Conservation (phyloP, 2,888 invertebrate species). For the Cryptops parisi region DNA sequence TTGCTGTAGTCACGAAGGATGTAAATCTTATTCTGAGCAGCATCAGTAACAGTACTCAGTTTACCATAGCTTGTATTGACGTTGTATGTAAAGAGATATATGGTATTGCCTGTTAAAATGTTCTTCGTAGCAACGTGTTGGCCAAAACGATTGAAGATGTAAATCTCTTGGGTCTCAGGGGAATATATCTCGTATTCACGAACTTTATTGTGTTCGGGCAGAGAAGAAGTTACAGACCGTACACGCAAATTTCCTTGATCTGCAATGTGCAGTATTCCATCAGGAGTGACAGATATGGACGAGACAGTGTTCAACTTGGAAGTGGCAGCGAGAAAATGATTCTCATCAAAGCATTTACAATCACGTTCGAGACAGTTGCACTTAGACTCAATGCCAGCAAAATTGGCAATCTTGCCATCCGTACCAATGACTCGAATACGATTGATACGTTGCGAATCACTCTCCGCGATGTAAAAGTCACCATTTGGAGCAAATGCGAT, state of each 20-base stretch:
- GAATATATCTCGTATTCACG: slow-evolving; percentile 87
- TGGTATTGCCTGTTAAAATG: slow-evolving; percentile 84
- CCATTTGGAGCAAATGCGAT: slow-evolving; percentile 84
- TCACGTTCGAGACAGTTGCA: slow-evolving; percentile 43
- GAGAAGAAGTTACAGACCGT: slow-evolving; percentile 40
- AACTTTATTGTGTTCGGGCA: slow-evolving; percentile 63
- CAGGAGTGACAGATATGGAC: slow-evolving; percentile 83
- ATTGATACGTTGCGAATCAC: slow-evolving; percentile 54
- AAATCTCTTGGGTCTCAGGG: slow-evolving; percentile 83
- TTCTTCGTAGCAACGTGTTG: slow-evolving; percentile 88
- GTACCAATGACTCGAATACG: slow-evolving; percentile 81
- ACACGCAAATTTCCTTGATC: slow-evolving; percentile 51
- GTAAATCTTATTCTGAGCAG: slow-evolving; percentile 49
- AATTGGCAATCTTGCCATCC: slow-evolving; percentile 79
- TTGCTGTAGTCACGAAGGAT: slow-evolving; percentile 35
- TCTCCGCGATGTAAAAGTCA: slow-evolving; percentile 82
- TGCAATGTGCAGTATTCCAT: slow-evolving; percentile 88
- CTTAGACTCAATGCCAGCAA: slow-evolving; percentile 68
- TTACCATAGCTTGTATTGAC: slow-evolving; percentile 94
- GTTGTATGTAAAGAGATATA: slow-evolving; percentile 88
- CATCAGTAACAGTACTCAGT: slow-evolving; percentile 81
- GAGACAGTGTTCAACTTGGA: slow-evolving; percentile 31
- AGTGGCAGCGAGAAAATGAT: slow-evolving; percentile 45
- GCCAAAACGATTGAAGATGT: slow-evolving; percentile 67
- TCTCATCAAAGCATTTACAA: slow-evolving; percentile 85